phyloP scores from a whole-genome alignment of 2,113 vertebrate genomes.

The Solenodon paradoxus region DNA sequence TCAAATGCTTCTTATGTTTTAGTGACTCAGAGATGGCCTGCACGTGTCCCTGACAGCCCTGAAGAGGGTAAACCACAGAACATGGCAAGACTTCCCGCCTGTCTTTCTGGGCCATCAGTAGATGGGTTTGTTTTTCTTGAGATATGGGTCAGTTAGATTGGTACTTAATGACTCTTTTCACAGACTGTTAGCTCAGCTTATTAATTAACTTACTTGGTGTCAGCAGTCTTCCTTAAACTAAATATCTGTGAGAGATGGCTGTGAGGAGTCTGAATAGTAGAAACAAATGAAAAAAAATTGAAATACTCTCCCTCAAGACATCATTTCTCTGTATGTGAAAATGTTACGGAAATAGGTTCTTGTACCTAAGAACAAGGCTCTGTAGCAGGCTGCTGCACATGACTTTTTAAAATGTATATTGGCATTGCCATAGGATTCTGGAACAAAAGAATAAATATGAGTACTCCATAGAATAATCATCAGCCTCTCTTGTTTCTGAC shows the following conservation, averaged over 20 bases:
- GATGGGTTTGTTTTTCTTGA: slow-evolving; percentile 59
- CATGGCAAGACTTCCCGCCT: not conserved
- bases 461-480: not conserved
- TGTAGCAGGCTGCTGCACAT: not conserved
- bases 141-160: slow-evolving; percentile 64
- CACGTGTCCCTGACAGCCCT: not conserved
- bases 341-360: not conserved
- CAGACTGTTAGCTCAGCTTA: slow-evolving; percentile 63
- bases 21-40: not conserved
- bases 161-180: slow-evolving; percentile 69
- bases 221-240: slow-evolving; percentile 30
- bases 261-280: not conserved
- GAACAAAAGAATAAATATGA: not conserved
- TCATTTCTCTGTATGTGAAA: slow-evolving; percentile 27
- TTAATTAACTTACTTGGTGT: slow-evolving; percentile 68
- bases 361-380: not conserved
- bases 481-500: not conserved
- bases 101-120: not conserved
- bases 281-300: slow-evolving; percentile 12
- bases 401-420: not conserved
- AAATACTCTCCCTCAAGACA: not conserved
- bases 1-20: not conserved
- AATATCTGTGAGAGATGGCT: slow-evolving; percentile 23
- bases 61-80: not conserved
- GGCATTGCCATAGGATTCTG: not conserved